Evolutionary conservation across 2,797 vertebrate species (phyloP).

Genomic region (Prionace glauca): DNA sequence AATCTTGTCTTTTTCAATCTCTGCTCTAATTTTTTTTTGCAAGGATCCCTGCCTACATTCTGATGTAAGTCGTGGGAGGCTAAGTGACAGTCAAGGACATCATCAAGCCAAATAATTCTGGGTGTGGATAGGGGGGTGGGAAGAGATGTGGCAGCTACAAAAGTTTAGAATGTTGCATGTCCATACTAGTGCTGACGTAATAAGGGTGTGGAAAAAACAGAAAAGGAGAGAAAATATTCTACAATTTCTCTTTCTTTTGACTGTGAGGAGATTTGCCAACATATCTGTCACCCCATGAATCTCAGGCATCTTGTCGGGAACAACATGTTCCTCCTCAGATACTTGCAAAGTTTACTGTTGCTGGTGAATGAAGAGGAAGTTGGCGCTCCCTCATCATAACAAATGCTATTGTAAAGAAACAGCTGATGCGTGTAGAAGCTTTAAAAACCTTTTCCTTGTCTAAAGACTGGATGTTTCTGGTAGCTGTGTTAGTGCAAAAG

Average conservation of each 20-base stretch:
- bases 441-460: neutral
- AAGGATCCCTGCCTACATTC: neutral
- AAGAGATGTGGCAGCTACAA: neutral
- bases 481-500: neutral
- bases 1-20: neutral
- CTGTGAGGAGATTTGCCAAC: neutral
- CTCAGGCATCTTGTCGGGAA: neutral
- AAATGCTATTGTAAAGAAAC: neutral
- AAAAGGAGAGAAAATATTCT: neutral
- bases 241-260: neutral
- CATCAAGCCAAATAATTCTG: neutral
- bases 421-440: neutral
- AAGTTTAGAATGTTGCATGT: neutral
- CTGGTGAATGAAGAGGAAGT: neutral
- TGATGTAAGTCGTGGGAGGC: neutral
- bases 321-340: neutral
- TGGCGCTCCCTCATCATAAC: neutral
- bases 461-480: neutral
- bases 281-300: neutral
- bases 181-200: neutral
- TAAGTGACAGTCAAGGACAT: neutral
- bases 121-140: neutral
- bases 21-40: neutral
- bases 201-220: neutral
- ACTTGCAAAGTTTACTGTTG: neutral